Conservation (phyloP, 2,888 invertebrate species). For the Eledone cirrhosa region DNA sequence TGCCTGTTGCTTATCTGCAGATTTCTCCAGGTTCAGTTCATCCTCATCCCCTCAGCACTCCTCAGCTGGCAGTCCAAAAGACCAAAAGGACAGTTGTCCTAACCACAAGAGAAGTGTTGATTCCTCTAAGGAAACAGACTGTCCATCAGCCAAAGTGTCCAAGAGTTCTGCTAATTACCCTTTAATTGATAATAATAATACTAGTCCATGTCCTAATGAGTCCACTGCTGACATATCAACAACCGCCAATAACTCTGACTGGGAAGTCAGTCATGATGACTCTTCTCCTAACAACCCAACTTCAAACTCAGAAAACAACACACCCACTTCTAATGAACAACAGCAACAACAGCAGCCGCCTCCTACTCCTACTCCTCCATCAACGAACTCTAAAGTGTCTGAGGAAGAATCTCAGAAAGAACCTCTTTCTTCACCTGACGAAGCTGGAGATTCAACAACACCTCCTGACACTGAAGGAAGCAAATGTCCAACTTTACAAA, state of each 20-base stretch:
- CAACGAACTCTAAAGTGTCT: slow-evolving; percentile 5
- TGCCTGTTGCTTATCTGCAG: background rate
- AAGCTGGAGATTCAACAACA: background rate
- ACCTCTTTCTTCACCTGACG: background rate
- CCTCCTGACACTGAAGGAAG: slow-evolving; percentile 25
- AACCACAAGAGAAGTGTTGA: slow-evolving; percentile 12
- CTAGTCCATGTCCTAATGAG: slow-evolving; percentile 17
- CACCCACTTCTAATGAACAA: background rate
- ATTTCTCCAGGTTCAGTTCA: background rate
- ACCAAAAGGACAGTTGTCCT: slow-evolving; percentile 17
- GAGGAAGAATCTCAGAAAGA: background rate
- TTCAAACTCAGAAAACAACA: background rate
- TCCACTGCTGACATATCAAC: slow-evolving; percentile 2
- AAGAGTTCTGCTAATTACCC: background rate
- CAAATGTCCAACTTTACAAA: slow-evolving; percentile 26
- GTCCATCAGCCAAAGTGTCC: slow-evolving; percentile 6
- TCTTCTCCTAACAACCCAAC: slow-evolving; percentile 3
- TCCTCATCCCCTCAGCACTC: background rate
- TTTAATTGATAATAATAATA: background rate
- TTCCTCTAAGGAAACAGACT: background rate
- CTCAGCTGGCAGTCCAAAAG: slow-evolving; percentile 9
- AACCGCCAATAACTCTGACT: background rate
- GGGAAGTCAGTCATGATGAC: background rate
- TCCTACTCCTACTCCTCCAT: too few relatives aligned
- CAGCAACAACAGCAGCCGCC: too few relatives aligned